phyloP scores from a whole-genome alignment of 2,113 vertebrate species.

The Alouatta palliata region DNA sequence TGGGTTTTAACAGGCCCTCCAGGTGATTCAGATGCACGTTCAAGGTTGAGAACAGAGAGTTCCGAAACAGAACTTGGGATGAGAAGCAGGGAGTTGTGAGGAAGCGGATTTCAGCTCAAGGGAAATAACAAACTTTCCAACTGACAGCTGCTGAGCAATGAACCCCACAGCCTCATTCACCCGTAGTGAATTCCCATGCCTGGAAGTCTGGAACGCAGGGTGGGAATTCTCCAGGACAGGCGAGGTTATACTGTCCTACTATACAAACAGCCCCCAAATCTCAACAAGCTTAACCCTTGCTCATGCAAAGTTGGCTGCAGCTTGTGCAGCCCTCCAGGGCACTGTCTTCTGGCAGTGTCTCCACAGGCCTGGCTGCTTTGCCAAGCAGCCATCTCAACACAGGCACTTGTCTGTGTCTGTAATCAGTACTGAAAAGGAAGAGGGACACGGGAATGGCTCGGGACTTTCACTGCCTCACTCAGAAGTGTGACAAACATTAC shows the following conservation, averaged over 20 bases:
- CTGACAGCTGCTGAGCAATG: background rate
- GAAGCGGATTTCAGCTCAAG: background rate
- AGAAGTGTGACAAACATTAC: background rate
- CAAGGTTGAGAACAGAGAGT: background rate
- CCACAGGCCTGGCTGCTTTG: background rate
- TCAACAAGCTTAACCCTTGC: background rate
- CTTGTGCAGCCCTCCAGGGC: background rate
- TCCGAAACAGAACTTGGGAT: background rate
- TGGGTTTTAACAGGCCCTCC: background rate
- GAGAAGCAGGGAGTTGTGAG: background rate
- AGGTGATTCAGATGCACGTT: too few species aligned
- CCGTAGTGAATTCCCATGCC: background rate
- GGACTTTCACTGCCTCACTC: background rate
- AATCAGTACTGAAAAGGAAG: fast-evolving
- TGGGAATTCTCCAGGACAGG: background rate
- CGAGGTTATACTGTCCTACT: too few species aligned
- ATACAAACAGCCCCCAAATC: background rate
- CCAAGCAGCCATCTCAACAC: background rate
- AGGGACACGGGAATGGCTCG: background rate
- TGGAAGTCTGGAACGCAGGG: background rate
- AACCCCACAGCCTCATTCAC: background rate
- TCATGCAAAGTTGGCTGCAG: background rate
- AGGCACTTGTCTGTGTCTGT: background rate
- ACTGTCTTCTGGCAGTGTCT: background rate
- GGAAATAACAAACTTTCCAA: background rate